phyloP scores from a whole-genome alignment of 2,797 vertebrate species.

The Chloroceryle amazona region DNA sequence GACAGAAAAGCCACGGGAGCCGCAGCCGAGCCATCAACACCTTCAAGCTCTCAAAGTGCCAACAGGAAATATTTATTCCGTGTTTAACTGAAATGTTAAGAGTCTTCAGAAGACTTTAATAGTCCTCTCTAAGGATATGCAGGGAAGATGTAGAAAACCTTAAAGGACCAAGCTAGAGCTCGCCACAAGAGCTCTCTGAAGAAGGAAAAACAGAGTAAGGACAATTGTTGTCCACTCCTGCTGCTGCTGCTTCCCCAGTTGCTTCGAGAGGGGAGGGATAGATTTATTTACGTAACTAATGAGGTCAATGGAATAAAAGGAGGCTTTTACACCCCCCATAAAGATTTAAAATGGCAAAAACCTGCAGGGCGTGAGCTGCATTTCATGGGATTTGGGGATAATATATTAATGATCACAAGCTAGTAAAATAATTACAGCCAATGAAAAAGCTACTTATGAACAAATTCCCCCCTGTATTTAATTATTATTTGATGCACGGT shows the following conservation, averaged over 20 bases:
- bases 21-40: background rate
- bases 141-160: background rate
- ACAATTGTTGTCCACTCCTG: accelerated
- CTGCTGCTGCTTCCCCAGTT: accelerated
- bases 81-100: background rate
- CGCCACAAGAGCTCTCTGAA: background rate
- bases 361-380: background rate
- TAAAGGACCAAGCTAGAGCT: accelerated
- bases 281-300: accelerated
- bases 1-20: background rate
- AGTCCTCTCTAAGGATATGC: background rate
- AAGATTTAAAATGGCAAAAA: background rate
- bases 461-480: background rate
- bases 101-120: background rate
- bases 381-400: background rate
- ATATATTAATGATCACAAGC: background rate
- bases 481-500: background rate
- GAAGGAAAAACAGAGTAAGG: background rate
- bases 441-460: background rate
- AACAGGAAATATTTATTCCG: background rate
- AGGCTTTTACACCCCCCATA: background rate
- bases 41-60: background rate
- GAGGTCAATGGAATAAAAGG: background rate
- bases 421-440: background rate
- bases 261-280: background rate